Percentiles rank a stretch among this genome's conserved stretches.
These are phyloP conservation scores for Sweltsa coloradensis DNA, from an alignment of 1,140 invertebrate genomes.

Conservation along the genomic window DNA sequence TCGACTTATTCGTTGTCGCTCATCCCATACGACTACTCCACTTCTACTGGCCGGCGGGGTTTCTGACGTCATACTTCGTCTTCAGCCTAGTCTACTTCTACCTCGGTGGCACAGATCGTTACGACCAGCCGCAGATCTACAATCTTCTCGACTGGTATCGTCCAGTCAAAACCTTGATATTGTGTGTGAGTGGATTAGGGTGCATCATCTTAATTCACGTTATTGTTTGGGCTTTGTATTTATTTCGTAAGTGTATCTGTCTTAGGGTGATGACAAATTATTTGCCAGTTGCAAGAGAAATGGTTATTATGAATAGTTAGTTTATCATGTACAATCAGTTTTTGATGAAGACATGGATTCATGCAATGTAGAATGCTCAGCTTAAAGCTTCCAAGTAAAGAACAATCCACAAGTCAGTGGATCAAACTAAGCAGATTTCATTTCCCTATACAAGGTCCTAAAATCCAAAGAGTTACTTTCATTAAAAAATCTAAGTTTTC, in stretches of 20 bases:
- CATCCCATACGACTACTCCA: constrained; percentile 56
- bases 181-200: constrained; percentile 35
- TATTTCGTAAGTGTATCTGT: constrained; percentile 5
- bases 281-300: no score
- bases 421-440: no score
- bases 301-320: no score
- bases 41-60: constrained; percentile 50
- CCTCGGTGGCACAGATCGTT: constrained; percentile 50
- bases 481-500: no score
- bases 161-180: constrained; percentile 30
- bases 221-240: constrained; percentile 20
- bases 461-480: no score
- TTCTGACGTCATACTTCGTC: constrained; percentile 47
- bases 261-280: no score
- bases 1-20: constrained; percentile 54
- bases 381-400: no score
- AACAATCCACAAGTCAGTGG: no score
- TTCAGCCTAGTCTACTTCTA: constrained; percentile 60
- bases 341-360: no score
- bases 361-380: no score
- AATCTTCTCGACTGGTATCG: constrained; percentile 52
- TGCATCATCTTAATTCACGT: constrained; percentile 34
- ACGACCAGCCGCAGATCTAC: constrained; percentile 47
- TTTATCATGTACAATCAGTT: no score
- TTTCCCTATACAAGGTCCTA: no score